Evolutionary conservation across 2,888 invertebrate species (phyloP), one percentile per base, ranked within the genome.

Genomic region (Tachina grossa): DNA sequence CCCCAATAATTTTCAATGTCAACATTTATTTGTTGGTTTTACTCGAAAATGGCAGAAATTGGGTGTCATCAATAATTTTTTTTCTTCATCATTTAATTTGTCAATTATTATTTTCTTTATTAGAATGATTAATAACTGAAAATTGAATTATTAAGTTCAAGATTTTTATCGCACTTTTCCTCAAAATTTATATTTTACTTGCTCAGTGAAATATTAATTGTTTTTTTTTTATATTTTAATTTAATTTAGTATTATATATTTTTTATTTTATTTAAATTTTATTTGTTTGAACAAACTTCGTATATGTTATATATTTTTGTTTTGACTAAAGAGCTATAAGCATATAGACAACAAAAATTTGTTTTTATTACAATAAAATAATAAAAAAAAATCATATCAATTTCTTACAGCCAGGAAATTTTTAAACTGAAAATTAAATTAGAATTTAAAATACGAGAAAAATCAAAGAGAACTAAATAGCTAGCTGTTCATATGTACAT

Each of bases 1-100:
- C 8, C 31, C 13, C 57, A 63, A 80, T 57, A 65, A 72, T 74
- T 71, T 80, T 71, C 75, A 84, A 79, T 79, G 69, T 79, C 84
- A 84, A 31, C 8, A 14, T 1, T 22, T n/a, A n/a, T n/a, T n/a
- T 69, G 65, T 41, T 49, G 39, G 19, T 57, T n/a, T 14, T 43
- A 4, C 1, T 22, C 22, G 22, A 2, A 45, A 39, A 51, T 16
- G 45, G 16, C 61, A 65, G 41, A 68, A 72, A 45, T 31, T 10
- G 39, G 10, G 9, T 41, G 51, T 41, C 72, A 74, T 80, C 72
- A 74, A 80, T 80, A 65, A 74, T 22, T 72, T 80, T 72, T 80
- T 79, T 47, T 63, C 65, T 77, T 19, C 31, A 41, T 45, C 55
- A 14, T 47, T 19, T 55, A 57, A 66, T 39, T 45, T 55, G 65